Conservation (phyloP, 2,888 invertebrate genomes). For the Scaptomyza cyrtandrae region DNA sequence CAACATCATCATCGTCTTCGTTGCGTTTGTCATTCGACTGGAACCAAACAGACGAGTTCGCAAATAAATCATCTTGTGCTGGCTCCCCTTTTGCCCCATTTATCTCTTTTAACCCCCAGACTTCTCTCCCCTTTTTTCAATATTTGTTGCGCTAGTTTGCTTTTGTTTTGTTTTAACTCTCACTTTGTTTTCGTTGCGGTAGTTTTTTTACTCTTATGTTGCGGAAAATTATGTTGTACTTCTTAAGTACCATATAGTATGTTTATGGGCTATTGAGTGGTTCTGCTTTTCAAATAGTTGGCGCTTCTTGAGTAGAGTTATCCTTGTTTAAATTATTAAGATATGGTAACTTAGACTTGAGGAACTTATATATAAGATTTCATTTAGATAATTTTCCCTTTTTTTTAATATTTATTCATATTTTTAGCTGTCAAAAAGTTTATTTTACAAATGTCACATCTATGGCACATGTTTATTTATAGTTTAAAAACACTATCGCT, state of each 20-base stretch:
- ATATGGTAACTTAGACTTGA: neutral
- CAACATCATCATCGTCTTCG: conserved; percentile 19
- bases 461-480: conserved; percentile 12
- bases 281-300: conserved; percentile 8
- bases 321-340: neutral
- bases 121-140: neutral
- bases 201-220: conserved; percentile 69
- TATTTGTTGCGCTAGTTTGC: conserved; percentile 31
- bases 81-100: conserved; percentile 9
- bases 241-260: conserved; percentile 2
- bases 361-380: too few species aligned
- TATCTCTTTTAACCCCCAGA: conserved; percentile 4
- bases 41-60: conserved; percentile 76
- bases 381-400: too few species aligned
- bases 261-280: conserved; percentile 32
- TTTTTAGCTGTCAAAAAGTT: too few species aligned
- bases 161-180: conserved; percentile 25
- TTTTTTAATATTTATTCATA: neutral
- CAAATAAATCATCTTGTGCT: conserved; percentile 77
- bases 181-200: conserved; percentile 65
- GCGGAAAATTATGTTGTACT: conserved; percentile 82
- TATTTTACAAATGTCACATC: conserved; percentile 46
- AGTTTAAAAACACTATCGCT: conserved; percentile 27
- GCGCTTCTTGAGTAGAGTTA: neutral
- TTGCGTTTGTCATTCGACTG: conserved; percentile 79